These are phyloP conservation scores for Apocrypta bakeri DNA, from an alignment of 1,140 invertebrate species.

Conservation along the genomic window DNA sequence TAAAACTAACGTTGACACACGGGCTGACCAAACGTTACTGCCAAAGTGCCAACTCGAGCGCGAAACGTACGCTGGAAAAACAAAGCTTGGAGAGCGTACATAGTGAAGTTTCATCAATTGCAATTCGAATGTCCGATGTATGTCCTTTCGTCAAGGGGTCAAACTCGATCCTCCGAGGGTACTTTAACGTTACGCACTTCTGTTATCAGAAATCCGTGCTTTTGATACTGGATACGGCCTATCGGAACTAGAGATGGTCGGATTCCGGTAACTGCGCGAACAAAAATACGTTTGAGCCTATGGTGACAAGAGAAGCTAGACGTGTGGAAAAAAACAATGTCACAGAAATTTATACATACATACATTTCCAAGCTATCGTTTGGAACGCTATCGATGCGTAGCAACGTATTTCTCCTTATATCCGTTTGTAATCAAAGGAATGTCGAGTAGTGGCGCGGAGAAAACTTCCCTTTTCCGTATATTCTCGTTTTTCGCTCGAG, in stretches of 20 bases:
- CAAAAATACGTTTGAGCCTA: too few species aligned
- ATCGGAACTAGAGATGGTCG: neutral
- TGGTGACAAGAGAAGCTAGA: too few species aligned
- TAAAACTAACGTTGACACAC: neutral
- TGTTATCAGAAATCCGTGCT: conserved; percentile 7
- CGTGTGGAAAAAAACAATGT: too few species aligned
- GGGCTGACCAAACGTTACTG: neutral
- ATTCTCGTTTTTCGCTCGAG: conserved; percentile 8
- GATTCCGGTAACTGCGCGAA: neutral
- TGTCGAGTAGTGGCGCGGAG: neutral
- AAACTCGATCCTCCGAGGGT: neutral
- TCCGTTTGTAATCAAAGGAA: conserved; percentile 28
- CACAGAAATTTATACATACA: too few species aligned
- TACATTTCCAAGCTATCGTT: neutral
- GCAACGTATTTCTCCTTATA: too few species aligned
- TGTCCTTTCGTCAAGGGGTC: neutral
- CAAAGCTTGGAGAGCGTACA: neutral
- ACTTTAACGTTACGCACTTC: neutral
- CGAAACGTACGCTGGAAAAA: too few species aligned
- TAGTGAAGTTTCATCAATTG: conserved; percentile 10
- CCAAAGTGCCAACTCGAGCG: neutral
- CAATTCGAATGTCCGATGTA: conserved; percentile 10
- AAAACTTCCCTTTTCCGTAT: neutral
- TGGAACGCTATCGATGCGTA: too few species aligned
- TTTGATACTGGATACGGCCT: conserved; percentile 11